Conservation (phyloP, 2,113 vertebrate species). For the Nannospalax galili region DNA sequence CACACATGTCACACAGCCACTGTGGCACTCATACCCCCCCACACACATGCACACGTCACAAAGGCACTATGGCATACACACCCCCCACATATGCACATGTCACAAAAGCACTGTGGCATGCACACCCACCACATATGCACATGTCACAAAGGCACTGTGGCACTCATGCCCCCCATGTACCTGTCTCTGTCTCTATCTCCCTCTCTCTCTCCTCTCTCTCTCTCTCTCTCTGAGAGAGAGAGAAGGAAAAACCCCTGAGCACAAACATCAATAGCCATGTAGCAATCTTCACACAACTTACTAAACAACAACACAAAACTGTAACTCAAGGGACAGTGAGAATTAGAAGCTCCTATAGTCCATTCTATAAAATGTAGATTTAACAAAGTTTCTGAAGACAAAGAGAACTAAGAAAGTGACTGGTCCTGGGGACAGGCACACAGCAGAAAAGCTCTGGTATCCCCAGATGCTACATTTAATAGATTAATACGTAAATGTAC, state of each 20-base stretch:
- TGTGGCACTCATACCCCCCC: no score
- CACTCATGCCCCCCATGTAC: no score
- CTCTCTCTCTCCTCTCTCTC: no score
- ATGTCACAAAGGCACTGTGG: not conserved
- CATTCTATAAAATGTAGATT: not conserved
- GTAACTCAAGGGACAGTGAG: not conserved
- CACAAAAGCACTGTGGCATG: no score
- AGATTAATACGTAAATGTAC: not conserved
- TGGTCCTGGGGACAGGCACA: not conserved
- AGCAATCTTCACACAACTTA: not conserved
- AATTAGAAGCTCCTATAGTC: not conserved
- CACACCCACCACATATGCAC: no score
- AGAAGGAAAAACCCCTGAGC: no score
- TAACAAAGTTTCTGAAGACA: not conserved
- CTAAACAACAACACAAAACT: not conserved
- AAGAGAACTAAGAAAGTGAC: not conserved
- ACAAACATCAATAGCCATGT: no score
- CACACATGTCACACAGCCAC: not conserved
- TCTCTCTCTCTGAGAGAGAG: no score
- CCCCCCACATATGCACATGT: not conserved
- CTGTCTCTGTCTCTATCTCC: no score
- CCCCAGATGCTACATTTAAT: not conserved
- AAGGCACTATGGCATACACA: not conserved
- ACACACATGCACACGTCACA: no score
- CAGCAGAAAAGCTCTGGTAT: not conserved